Conservation (phyloP, 2,888 invertebrate species). For the Catocala nupta region DNA sequence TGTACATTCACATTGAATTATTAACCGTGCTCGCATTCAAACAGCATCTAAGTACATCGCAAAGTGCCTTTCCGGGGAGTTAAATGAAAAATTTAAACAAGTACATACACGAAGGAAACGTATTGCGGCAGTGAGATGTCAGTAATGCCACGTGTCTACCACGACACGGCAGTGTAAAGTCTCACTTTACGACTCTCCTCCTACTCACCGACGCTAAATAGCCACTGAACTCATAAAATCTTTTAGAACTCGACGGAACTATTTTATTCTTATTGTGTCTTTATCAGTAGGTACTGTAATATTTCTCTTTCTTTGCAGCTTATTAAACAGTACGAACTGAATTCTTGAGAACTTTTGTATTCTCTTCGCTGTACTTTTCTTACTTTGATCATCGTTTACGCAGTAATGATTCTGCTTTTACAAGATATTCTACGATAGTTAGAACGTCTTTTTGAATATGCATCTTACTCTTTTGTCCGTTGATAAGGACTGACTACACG, state of each 20-base stretch:
- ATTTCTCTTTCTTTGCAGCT: slow-evolving; percentile 43
- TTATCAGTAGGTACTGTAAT: slow-evolving; percentile 51
- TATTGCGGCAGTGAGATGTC: slow-evolving; percentile 28
- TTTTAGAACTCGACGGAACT: slow-evolving; percentile 44
- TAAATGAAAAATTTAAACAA: slow-evolving; percentile 47
- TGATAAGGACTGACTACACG: no score
- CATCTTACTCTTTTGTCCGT: no score
- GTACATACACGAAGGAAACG: slow-evolving; percentile 25
- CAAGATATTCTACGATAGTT: background rate
- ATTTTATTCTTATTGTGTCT: slow-evolving; percentile 52
- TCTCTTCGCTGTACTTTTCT: slow-evolving; percentile 31
- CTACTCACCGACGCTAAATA: slow-evolving; percentile 44
- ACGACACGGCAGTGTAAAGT: slow-evolving; percentile 29
- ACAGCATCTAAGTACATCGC: slow-evolving; percentile 31
- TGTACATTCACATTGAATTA: slow-evolving; percentile 25
- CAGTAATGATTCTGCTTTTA: slow-evolving; percentile 2
- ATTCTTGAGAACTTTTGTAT: slow-evolving; percentile 41
- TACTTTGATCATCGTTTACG: slow-evolving; percentile 39
- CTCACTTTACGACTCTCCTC: slow-evolving; percentile 37
- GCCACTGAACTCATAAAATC: slow-evolving; percentile 49
- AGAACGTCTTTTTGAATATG: background rate
- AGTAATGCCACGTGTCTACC: slow-evolving; percentile 33
- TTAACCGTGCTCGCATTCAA: slow-evolving; percentile 40
- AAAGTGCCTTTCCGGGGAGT: slow-evolving; percentile 27
- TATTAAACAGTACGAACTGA: slow-evolving; percentile 50